phyloP scores from a whole-genome alignment of 2,888 invertebrate genomes.

The Cataglyphis livida region DNA sequence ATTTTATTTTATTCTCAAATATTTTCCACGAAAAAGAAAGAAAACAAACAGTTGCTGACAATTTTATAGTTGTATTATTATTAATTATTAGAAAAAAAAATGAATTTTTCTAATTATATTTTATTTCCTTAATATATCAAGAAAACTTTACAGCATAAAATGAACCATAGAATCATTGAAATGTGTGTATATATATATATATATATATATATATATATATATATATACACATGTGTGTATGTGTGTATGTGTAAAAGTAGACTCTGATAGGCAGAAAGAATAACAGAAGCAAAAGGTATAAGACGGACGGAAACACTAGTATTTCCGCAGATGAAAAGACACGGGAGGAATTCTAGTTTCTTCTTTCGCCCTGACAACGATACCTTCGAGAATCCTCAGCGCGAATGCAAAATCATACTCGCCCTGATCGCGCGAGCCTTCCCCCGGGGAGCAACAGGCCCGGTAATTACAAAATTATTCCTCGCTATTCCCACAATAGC shows the following conservation, averaged over 20 bases:
- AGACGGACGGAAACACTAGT: constrained; percentile 24
- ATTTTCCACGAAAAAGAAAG: not conserved
- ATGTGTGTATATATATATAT: not conserved
- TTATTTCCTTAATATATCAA: not conserved
- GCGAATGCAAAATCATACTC: constrained; percentile 67
- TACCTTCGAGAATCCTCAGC: constrained; percentile 56
- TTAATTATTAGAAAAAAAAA: not conserved
- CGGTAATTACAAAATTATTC: constrained; percentile 50
- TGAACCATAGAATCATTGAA: not conserved
- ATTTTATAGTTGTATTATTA: not conserved
- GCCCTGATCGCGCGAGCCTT: constrained; percentile 39
- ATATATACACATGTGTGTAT: not conserved
- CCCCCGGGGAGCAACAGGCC: constrained; percentile 40
- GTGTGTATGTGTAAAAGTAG: not conserved
- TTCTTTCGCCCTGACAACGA: constrained; percentile 44
- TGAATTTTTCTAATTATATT: not conserved
- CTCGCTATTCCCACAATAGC: constrained; percentile 20
- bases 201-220: too few relatives aligned
- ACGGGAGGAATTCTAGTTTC: constrained; percentile 17
- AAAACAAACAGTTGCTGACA: not conserved
- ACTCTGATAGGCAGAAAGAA: constrained; percentile 2
- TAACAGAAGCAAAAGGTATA: constrained; percentile 4
- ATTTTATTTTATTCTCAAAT: not conserved
- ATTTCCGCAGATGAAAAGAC: constrained; percentile 26
- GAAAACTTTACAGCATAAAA: not conserved